These are phyloP conservation scores for Psammodynastes pulverulentus DNA, from an alignment of 2,113 vertebrate genomes.

Conservation along the genomic window DNA sequence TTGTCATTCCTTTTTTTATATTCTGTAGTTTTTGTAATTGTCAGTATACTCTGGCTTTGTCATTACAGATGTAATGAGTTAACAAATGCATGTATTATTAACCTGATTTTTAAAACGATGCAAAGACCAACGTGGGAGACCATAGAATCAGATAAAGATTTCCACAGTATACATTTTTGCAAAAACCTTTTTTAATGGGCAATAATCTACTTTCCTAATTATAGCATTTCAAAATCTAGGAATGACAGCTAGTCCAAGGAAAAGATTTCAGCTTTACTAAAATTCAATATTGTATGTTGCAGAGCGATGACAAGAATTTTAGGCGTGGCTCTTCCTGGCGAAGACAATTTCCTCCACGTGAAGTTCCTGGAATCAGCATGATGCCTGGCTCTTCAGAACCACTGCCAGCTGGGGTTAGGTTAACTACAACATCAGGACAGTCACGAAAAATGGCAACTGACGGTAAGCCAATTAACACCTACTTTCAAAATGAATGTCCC, in stretches of 20 bases:
- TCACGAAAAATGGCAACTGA: conserved; percentile 88
- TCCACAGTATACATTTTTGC: neutral
- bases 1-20: neutral
- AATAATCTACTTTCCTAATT: neutral
- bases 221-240: neutral
- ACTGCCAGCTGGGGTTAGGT: conserved; percentile 91
- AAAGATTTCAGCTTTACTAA: neutral
- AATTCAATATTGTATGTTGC: conserved; percentile 45
- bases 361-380: conserved; percentile 97
- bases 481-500: neutral
- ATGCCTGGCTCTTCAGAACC: conserved; percentile 98
- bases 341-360: conserved; percentile 91
- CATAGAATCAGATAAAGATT: neutral
- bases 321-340: conserved; percentile 90
- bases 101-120: neutral
- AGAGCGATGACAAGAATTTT: conserved; percentile 93
- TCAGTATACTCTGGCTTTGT: neutral
- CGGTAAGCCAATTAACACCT: conserved; percentile 70
- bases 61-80: neutral
- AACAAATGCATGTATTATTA: neutral
- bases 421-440: conserved; percentile 91
- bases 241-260: neutral
- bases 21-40: neutral
- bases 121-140: neutral
- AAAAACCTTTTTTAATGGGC: neutral